Base-by-base conservation (phyloP, 2,888 invertebrate species). In the Oscheius sp. region DNA sequence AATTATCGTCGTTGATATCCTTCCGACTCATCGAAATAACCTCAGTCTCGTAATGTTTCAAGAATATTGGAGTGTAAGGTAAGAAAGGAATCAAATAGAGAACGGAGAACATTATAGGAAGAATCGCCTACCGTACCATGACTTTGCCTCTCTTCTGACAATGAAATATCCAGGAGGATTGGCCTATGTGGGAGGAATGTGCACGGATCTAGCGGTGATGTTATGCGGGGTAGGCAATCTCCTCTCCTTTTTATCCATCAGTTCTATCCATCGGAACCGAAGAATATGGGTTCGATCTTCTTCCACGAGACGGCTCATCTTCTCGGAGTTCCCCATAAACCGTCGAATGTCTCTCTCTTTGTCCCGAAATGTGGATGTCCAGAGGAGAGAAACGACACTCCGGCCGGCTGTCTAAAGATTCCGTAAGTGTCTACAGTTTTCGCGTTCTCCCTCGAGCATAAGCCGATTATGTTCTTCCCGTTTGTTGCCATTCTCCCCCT, bases 251-350 rank as follows among this genome's bases (percentile, higher is more conserved):
- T 77, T n/a, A n/a, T n/a, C n/a, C n/a, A n/a, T 47, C 70, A 84
- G 82, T 84, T 83, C 68, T 84, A 83, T 51, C 84, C 84, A 9
- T 80, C 81, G 44, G 80, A 85, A 54, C 84, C 84, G n/a, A 69
- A 78, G 45, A 85, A 78, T 33, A 84, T 84, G 83, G 85, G 82
- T n/a, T 73, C 78, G 28, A 85, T 84, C 8, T 84, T 82, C 72
- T 84, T 84, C 71, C 84, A 84, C 64, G 84, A 84, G 67, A 73
- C 79, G 30, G 79, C 77, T 24, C 80, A 80, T 63, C 64, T 80
- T n/a, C 59, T 83, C 14, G 83, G 84, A 17, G 79, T 84, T 1
- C 80, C 84, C 8, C 84, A 84, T 63, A 24, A 57, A 33, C 61
- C 70, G n/a, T 54, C 69, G 8, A 77, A 77, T 50, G 68, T 72